Evolutionary conservation across 2,113 vertebrate species (phyloP).

Genomic region (Larimichthys crocea): DNA sequence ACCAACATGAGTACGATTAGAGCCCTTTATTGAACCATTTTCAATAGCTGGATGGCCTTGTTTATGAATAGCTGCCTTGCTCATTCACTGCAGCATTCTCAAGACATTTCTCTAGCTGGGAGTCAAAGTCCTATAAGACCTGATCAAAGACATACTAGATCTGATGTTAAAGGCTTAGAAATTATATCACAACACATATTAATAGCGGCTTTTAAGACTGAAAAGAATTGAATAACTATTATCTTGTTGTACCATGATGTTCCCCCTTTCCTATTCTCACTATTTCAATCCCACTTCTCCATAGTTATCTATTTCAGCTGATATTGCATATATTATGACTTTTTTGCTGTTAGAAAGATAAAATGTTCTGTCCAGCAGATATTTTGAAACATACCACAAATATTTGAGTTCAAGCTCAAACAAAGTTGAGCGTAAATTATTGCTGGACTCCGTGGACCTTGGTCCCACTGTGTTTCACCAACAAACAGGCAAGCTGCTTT

Average conservation of each 20-base stretch:
- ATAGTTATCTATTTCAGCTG: background rate
- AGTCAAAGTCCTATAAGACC: background rate
- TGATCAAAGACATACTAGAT: background rate
- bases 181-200: background rate
- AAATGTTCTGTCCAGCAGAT: background rate
- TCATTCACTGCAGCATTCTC: constrained; percentile 2
- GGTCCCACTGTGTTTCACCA: constrained; percentile 31
- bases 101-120: background rate
- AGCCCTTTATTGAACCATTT: constrained; percentile 41
- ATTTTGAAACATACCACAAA: background rate
- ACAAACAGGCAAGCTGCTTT: constrained; percentile 29
- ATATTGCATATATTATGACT: background rate
- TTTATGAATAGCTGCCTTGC: constrained; percentile 32
- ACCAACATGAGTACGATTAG: constrained; percentile 27
- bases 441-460: background rate
- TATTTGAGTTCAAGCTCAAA: constrained; percentile 1
- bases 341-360: background rate
- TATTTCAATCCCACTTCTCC: background rate
- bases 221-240: background rate
- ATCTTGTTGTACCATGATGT: background rate
- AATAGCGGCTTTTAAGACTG: background rate
- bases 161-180: background rate
- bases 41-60: constrained; percentile 31
- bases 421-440: constrained; percentile 4
- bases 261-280: background rate